phyloP scores from a whole-genome alignment of 2,888 invertebrate species.

The Suillia variegata region DNA sequence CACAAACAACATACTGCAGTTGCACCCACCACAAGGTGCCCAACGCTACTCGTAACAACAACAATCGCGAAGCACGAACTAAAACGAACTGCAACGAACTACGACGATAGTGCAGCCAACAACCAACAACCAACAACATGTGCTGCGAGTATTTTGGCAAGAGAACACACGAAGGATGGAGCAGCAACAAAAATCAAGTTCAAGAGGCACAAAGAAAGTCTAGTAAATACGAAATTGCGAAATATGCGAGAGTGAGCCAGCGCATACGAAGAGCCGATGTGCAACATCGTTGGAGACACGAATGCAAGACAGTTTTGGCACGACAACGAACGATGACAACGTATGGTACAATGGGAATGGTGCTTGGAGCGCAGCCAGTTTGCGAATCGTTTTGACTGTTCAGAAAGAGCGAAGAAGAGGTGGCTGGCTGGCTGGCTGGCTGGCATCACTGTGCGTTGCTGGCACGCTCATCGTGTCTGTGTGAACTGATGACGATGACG shows the following conservation, averaged over 20 bases:
- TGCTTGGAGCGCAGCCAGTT: slow-evolving; percentile 59
- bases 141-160: too few species aligned
- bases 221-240: slow-evolving; percentile 8
- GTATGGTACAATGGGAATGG: slow-evolving; percentile 30
- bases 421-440: slow-evolving; percentile 31
- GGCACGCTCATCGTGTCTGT: slow-evolving; percentile 30
- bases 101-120: background rate
- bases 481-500: slow-evolving; percentile 29
- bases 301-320: background rate
- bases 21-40: too few species aligned
- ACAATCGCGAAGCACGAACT: background rate
- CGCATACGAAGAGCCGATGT: background rate
- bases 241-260: background rate
- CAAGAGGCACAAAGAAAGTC: slow-evolving; percentile 16
- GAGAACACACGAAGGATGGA: too few species aligned
- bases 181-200: background rate
- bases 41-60: background rate
- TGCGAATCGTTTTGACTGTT: slow-evolving; percentile 49
- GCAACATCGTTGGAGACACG: background rate
- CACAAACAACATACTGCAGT: too few species aligned
- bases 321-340: slow-evolving; percentile 24
- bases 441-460: slow-evolving; percentile 33
- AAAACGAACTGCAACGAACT: background rate
- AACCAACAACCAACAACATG: too few species aligned
- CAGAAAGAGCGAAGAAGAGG: too few species aligned